Evolutionary conservation across 2,113 vertebrate genomes (phyloP).

Genomic region (Oryzias curvinotus): DNA sequence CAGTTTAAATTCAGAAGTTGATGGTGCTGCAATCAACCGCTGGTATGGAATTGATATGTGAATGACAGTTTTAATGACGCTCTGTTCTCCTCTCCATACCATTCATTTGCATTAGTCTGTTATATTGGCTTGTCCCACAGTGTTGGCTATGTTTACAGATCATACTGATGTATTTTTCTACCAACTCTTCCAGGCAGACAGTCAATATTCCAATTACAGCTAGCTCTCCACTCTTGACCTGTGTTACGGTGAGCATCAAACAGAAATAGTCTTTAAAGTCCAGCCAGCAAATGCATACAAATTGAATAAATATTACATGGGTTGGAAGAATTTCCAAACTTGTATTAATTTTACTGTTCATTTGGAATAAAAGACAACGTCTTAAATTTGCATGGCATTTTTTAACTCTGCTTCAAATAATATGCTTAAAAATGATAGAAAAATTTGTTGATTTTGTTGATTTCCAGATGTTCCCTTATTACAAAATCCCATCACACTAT

Average conservation of each 20-base stretch:
- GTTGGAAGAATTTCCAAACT: not conserved
- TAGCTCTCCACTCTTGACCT: constrained; percentile 55
- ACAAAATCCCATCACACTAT: too few species aligned
- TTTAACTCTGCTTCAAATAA: too few species aligned
- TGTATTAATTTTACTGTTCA: too few species aligned
- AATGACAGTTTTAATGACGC: constrained; percentile 16
- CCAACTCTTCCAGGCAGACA: constrained; percentile 45
- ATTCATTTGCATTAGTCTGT: constrained; percentile 59
- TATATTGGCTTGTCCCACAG: constrained; percentile 35
- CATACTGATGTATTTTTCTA: constrained; percentile 65
- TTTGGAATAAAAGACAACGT: too few species aligned
- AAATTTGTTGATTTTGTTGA: too few species aligned
- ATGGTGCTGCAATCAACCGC: constrained; percentile 25
- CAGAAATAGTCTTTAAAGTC: constrained; percentile 47
- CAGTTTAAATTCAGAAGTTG: constrained; percentile 43
- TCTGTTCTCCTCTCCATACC: constrained; percentile 33
- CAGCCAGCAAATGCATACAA: not conserved
- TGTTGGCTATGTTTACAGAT: constrained; percentile 53
- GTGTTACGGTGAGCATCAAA: constrained; percentile 36
- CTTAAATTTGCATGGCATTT: too few species aligned
- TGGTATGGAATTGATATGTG: constrained; percentile 40
- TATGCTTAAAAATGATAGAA: too few species aligned
- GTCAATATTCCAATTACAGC: constrained; percentile 73
- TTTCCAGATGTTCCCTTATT: too few species aligned
- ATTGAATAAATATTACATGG: constrained; percentile 5